Evolutionary conservation across 2,797 vertebrate genomes (phyloP).

Genomic region (Eidolon dupreanum): DNA sequence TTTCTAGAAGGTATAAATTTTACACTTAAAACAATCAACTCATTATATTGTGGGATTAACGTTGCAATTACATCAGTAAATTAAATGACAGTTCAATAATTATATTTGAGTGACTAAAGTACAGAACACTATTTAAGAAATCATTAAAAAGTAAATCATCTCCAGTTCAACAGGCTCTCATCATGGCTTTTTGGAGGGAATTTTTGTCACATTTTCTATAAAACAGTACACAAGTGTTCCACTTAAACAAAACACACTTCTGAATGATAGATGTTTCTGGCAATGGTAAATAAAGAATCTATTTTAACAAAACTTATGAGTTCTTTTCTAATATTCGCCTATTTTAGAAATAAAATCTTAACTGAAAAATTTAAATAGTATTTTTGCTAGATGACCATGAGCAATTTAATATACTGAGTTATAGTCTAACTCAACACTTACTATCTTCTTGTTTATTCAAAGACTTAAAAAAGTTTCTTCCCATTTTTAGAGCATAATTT

Average conservation of each 20-base stretch:
- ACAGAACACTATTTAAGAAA: slow-evolving; percentile 42
- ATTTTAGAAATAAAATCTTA: slow-evolving; percentile 28
- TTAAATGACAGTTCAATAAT: slow-evolving; percentile 47
- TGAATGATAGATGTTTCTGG: background rate
- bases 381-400: slow-evolving; percentile 11
- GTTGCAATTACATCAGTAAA: slow-evolving; percentile 45
- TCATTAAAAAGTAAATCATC: slow-evolving; percentile 51
- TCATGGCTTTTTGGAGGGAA: background rate
- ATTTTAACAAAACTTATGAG: slow-evolving; percentile 31
- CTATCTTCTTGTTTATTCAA: background rate
- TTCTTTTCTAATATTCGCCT: slow-evolving; percentile 15
- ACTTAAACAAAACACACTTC: slow-evolving; percentile 5
- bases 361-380: background rate
- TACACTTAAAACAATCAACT: slow-evolving; percentile 57
- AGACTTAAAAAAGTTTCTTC: slow-evolving; percentile 11
- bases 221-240: slow-evolving; percentile 19
- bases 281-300: slow-evolving; percentile 6
- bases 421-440: slow-evolving; percentile 9
- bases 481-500: slow-evolving; percentile 33
- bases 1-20: slow-evolving; percentile 58
- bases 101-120: slow-evolving; percentile 34
- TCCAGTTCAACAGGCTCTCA: background rate
- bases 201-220: slow-evolving; percentile 44
- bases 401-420: slow-evolving; percentile 13
- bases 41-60: slow-evolving; percentile 51